A percentile compares a stretch with the other conserved stretches of the same genome.
phyloP scores from a whole-genome alignment of 2,113 vertebrate species.

The Plecturocebus donacophilus region DNA sequence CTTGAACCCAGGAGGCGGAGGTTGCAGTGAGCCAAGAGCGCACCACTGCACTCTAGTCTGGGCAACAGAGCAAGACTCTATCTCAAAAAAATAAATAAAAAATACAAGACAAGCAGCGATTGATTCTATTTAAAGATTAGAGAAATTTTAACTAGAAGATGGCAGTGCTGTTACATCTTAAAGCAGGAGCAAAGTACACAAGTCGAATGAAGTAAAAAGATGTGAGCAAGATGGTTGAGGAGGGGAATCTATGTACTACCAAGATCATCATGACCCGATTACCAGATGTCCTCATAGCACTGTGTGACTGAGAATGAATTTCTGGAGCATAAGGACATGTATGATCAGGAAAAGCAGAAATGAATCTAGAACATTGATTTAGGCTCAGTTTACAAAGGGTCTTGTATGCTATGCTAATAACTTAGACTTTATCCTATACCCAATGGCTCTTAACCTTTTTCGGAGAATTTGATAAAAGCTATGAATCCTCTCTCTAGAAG shows the following conservation, averaged over 20 bases:
- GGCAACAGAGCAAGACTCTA: too few species aligned
- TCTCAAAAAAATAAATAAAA: too few species aligned
- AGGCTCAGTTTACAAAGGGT: background rate
- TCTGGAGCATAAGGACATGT: background rate
- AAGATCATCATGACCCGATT: background rate
- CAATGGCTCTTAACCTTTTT: background rate
- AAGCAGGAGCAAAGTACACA: background rate
- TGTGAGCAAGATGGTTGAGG: background rate
- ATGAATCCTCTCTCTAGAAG: slow-evolving; percentile 40
- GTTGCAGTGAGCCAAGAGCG: too few species aligned
- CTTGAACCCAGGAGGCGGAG: too few species aligned
- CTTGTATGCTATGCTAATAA: background rate
- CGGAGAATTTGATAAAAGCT: slow-evolving; percentile 13
- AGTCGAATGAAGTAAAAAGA: background rate
- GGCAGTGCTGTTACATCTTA: background rate
- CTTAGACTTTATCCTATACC: slow-evolving; percentile 16
- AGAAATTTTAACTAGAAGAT: background rate
- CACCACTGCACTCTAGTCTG: too few species aligned
- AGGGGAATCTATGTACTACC: background rate
- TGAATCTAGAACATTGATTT: background rate
- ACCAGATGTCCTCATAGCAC: background rate
- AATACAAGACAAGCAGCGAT: background rate
- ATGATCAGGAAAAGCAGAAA: background rate
- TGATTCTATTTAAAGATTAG: background rate
- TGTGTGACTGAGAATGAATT: background rate